Evolutionary conservation across 2,797 vertebrate species (phyloP).

Genomic region (Poliocrania exsul): DNA sequence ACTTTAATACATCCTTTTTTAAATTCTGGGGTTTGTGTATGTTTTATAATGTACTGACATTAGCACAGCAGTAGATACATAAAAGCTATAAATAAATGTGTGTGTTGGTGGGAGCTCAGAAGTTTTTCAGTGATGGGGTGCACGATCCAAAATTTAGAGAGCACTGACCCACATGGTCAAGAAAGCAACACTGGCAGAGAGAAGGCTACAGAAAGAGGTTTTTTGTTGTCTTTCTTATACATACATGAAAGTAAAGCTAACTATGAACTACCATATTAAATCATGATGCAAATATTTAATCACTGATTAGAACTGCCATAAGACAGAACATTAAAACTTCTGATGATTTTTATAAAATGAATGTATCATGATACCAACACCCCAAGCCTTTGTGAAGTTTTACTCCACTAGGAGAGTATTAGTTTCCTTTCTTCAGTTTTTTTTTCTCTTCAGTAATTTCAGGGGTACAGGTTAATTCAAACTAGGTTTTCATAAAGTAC

Average conservation of each 20-base stretch:
- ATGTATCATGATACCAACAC: neutral
- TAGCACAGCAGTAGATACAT: neutral
- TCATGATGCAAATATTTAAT: neutral
- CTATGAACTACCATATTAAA: neutral
- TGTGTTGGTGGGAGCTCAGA: neutral
- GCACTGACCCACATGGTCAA: neutral
- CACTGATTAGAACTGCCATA: neutral
- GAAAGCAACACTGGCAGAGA: neutral
- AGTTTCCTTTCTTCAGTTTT: neutral
- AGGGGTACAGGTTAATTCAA: neutral
- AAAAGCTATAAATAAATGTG: neutral
- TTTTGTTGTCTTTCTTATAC: neutral
- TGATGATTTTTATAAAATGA: neutral
- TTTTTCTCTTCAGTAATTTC: neutral
- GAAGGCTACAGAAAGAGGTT: neutral
- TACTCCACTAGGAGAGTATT: neutral
- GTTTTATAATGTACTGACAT: neutral
- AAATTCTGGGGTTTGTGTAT: neutral
- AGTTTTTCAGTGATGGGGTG: neutral
- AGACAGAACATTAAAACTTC: neutral
- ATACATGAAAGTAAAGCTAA: neutral
- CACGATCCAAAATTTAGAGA: neutral
- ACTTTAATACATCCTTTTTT: neutral
- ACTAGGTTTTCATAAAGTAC: neutral
- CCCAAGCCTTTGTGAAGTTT: neutral